phyloP scores from a whole-genome alignment of 2,797 vertebrate species.

The Chanos chanos region DNA sequence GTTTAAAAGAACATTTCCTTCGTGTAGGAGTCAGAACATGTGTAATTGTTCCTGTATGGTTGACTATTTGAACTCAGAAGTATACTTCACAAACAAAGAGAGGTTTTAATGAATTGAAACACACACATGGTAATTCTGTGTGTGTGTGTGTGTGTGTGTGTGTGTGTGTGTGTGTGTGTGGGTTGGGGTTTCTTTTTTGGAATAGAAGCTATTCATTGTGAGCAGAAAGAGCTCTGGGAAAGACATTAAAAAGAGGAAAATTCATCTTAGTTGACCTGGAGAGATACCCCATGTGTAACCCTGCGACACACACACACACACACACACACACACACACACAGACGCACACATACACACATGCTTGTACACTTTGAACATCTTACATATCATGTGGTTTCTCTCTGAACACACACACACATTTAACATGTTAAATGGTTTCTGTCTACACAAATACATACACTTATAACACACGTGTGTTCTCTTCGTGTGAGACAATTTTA shows the following conservation, averaged over 20 bases:
- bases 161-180: too few relatives aligned
- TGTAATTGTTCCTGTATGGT: conserved; percentile 11
- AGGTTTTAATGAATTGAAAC: conserved; percentile 21
- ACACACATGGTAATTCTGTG: too few relatives aligned
- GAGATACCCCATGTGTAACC: conserved; percentile 17
- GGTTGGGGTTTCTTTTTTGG: too few relatives aligned
- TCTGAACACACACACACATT: too few relatives aligned
- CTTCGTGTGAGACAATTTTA: too few relatives aligned
- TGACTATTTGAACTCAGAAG: neutral
- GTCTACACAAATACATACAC: too few relatives aligned
- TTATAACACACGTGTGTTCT: too few relatives aligned
- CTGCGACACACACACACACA: neutral
- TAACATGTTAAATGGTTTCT: too few relatives aligned
- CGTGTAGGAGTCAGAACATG: neutral
- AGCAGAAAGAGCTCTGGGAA: conserved; percentile 37
- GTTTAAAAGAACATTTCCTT: neutral
- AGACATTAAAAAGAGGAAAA: conserved; percentile 45
- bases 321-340: neutral
- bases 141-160: too few relatives aligned
- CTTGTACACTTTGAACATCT: too few relatives aligned
- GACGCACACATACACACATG: neutral
- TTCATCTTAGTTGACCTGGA: conserved; percentile 28
- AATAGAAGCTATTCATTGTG: conserved; percentile 35
- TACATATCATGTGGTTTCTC: too few relatives aligned
- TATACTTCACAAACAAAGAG: conserved; percentile 13